Base-by-base conservation (phyloP, 2,888 invertebrate genomes). In the Caprella mutica region DNA sequence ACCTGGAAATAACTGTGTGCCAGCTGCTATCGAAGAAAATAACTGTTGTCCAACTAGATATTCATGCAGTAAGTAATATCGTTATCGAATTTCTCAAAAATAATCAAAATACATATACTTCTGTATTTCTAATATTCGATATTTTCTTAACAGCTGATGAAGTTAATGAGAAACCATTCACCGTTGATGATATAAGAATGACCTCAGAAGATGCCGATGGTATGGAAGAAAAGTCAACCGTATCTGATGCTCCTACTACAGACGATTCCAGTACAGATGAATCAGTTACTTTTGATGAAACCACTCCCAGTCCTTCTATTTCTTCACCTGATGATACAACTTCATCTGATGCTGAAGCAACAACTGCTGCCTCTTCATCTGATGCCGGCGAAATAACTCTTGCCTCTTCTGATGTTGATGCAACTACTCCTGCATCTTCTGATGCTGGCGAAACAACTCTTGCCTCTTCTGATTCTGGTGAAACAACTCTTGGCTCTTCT, bases 11-110 rank as follows among this genome's bases (percentile, higher is more conserved):
- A 56, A 61, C 53, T 65, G 65, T 40, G 52, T 17, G 19, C 43
- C 55, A 2, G 30, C 55, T 6, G 39, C 40, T 9, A 26, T 42
- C n/a, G 24, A 30, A n/a, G 35, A 40, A 26, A 14, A 29, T 21
- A 44, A 21, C 12, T 59, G 59, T 12, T 59, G 59, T 46, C 51
- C 51, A 24, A 84, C 83, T 63, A 48, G 30, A 17, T 92, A 90
- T 70, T 80, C 86, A 67, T 92, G 92, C 72, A 85, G 88, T 77
- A 81, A 84, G 72, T 71, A 77, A 30, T 38, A n/a, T n/a, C n/a
- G n/a, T n/a, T n/a, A n/a, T n/a, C n/a, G n/a, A n/a, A n/a, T n/a
- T n/a, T n/a, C n/a, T n/a, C n/a, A n/a, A n/a, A n/a, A n/a, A n/a
- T n/a, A n/a, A n/a, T n/a, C n/a, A n/a, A n/a, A n/a, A n/a, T n/a